Base-by-base conservation (phyloP, 2,888 invertebrate genomes). In the Pseudanteris insignis region DNA sequence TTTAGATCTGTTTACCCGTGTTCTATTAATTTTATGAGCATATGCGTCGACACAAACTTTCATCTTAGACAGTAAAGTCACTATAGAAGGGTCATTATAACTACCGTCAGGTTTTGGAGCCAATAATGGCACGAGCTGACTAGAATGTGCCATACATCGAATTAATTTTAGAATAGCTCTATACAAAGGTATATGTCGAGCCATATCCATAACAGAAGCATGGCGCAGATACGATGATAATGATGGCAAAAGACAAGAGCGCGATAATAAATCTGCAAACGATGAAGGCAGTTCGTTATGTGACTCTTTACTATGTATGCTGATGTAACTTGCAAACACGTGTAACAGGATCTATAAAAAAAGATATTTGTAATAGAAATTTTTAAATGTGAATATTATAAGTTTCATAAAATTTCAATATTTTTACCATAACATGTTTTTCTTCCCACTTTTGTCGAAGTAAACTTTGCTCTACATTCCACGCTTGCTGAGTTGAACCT, bases 391-490 rank as follows among this genome's bases (percentile, higher is more conserved):
- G 3, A 6, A 18, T 18, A 18, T 18, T 18, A 18, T 4, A 18
- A 4, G 18, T 18, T 18, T 6, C 18, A n/a, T n/a, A 18, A 18
- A 18, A 4, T 4, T 18, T 18, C 18, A 3, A 3, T 18, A 6
- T 9, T 9, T 38, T 28, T 13, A 51, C 92, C 0, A 95, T 94
- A 2, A 96, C 94, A 77, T 96, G 94, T 74, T 95, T 94, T 77
- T 97, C 96, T 81, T 96, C 95, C 58, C 91, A 91, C 59, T 89
- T 87, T 78, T 96, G 95, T 7, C 94, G 84, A 63, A 92, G 81
- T 40, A 96, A 81, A n/a, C 95, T 94, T 76, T 94, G 94, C 75
- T 96, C 96, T 25, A 96, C 93, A 81, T 96, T 95, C 96, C 96
- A 97, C 33, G 93, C 93, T 78, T 95, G 95, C 64, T 92, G 91